These are phyloP conservation scores for Mythimna albipuncta DNA, from an alignment of 2,888 invertebrate species.

Conservation along the genomic window DNA sequence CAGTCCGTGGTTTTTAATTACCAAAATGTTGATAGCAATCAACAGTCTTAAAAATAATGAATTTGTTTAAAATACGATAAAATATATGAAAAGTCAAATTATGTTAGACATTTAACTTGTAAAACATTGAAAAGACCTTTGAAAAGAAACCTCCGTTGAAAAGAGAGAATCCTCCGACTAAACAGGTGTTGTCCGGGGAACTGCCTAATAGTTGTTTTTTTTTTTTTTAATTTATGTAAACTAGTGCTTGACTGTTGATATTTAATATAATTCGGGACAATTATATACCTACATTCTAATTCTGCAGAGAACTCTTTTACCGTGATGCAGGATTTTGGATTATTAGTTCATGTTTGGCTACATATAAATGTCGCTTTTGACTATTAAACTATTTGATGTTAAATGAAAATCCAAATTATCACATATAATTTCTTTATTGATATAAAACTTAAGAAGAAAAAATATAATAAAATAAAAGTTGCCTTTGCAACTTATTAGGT, in stretches of 20 bases:
- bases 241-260: no score
- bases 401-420: background rate
- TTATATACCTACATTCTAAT: no score
- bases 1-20: constrained; percentile 29
- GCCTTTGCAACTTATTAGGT: background rate
- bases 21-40: constrained; percentile 5
- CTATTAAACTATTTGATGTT: no score
- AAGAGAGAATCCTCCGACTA: no score
- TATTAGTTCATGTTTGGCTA: no score
- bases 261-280: no score
- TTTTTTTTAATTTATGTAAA: no score
- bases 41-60: background rate
- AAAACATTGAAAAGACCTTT: background rate
- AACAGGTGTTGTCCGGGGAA: no score
- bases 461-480: background rate
- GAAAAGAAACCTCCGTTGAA: background rate
- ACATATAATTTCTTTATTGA: background rate
- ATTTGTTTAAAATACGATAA: constrained; percentile 13
- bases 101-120: background rate
- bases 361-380: no score
- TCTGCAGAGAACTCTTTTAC: no score
- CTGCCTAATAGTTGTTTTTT: no score
- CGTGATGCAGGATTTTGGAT: no score
- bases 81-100: background rate
- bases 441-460: background rate